These are phyloP conservation scores for Catostylus mosaicus DNA, from an alignment of 30 jellyfish, hydroid and myxozoan genomes.

Conservation along the genomic window DNA sequence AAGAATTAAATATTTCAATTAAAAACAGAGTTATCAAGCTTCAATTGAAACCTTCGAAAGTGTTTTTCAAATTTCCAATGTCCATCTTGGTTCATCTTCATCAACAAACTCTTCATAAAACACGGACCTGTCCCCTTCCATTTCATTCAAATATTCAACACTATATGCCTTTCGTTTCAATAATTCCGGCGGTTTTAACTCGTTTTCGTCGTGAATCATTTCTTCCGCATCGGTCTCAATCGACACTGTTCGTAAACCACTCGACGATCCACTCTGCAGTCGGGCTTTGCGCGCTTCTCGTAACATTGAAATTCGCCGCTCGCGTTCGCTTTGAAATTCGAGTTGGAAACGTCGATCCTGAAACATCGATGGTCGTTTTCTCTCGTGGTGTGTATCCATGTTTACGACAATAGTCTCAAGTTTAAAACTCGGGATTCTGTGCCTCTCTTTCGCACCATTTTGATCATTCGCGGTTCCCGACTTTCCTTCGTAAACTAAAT, in stretches of 20 bases:
- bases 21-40: too few relatives aligned
- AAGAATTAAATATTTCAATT: not conserved
- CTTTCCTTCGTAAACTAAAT: slow-evolving; percentile 40
- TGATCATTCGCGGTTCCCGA: not conserved
- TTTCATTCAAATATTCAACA: slow-evolving; percentile 48
- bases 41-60: not conserved
- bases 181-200: slow-evolving; percentile 36
- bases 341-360: slow-evolving; percentile 9
- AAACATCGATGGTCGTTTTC: not conserved
- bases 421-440: slow-evolving; percentile 17
- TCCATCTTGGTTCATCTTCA: slow-evolving; percentile 61
- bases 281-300: slow-evolving; percentile 29
- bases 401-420: slow-evolving; percentile 37
- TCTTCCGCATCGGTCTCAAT: slow-evolving; percentile 52
- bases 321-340: slow-evolving; percentile 51
- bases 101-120: slow-evolving; percentile 57
- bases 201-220: slow-evolving; percentile 24
- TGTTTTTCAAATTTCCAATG: slow-evolving; percentile 4
- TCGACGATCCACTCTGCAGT: slow-evolving; percentile 16
- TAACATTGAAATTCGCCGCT: slow-evolving; percentile 20
- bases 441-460: not conserved
- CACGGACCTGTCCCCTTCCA: slow-evolving; percentile 54
- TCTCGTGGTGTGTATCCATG: slow-evolving; percentile 57
- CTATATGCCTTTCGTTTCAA: slow-evolving; percentile 47
- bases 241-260: slow-evolving; percentile 32